Conservation (phyloP, 2,113 vertebrate genomes). For the Grallaria varia region DNA sequence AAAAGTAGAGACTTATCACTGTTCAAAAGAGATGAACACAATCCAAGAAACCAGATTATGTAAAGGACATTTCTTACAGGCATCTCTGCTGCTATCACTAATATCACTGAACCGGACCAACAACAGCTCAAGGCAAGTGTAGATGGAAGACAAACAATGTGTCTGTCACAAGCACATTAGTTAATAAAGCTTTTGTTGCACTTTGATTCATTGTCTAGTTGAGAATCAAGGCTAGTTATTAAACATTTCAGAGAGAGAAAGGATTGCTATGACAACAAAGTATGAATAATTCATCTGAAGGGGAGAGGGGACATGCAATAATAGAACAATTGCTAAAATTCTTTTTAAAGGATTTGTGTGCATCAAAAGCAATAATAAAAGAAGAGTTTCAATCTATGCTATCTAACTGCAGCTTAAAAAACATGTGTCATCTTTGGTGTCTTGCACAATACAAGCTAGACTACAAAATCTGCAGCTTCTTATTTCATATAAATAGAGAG, state of each 20-base stretch:
- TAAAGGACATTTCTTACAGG: background rate
- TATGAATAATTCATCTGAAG: conserved; percentile 66
- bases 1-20: background rate
- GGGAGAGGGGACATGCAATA: conserved; percentile 33
- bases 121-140: background rate
- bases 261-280: conserved; percentile 66
- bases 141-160: background rate
- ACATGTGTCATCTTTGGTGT: conserved; percentile 8
- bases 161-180: background rate
- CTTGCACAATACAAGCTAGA: conserved; percentile 29
- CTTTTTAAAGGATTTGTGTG: conserved; percentile 56
- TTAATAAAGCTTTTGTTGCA: conserved; percentile 58
- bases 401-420: conserved; percentile 40
- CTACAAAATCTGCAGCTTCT: conserved; percentile 33
- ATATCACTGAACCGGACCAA: background rate
- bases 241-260: conserved; percentile 63
- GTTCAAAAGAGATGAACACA: background rate
- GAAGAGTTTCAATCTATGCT: conserved; percentile 45
- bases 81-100: background rate
- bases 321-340: conserved; percentile 66
- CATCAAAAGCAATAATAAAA: conserved; percentile 56
- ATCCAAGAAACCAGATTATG: background rate
- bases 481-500: background rate
- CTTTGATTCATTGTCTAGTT: conserved; percentile 38
- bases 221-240: conserved; percentile 58